Conservation (phyloP, 2,888 invertebrate species). For the Lobophora halterata region DNA sequence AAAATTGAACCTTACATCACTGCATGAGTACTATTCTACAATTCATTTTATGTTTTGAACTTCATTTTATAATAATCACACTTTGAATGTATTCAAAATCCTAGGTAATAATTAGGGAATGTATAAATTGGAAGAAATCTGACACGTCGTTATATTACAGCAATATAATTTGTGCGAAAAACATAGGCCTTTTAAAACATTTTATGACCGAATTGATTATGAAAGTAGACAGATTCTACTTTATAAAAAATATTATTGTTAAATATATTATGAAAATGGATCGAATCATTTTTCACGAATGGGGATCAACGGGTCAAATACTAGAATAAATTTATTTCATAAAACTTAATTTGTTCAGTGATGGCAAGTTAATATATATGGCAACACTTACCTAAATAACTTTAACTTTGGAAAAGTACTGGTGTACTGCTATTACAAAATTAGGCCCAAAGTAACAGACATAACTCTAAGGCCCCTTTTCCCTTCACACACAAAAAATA, state of each 20-base stretch:
- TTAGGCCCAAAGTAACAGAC: slow-evolving; percentile 21
- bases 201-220: slow-evolving; percentile 55
- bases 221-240: slow-evolving; percentile 22
- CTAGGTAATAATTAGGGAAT: slow-evolving; percentile 61
- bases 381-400: slow-evolving; percentile 18
- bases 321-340: background rate
- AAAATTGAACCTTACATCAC: slow-evolving; percentile 70
- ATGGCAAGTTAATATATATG: slow-evolving; percentile 30
- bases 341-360: slow-evolving; percentile 17
- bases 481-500: slow-evolving; percentile 4
- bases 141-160: slow-evolving; percentile 39
- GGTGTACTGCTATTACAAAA: background rate
- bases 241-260: too few relatives aligned
- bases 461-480: slow-evolving; percentile 19
- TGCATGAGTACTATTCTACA: slow-evolving; percentile 59
- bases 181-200: slow-evolving; percentile 70
- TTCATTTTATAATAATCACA: slow-evolving; percentile 70
- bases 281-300: too few relatives aligned
- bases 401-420: slow-evolving; percentile 10
- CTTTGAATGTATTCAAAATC: slow-evolving; percentile 35
- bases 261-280: too few relatives aligned
- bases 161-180: slow-evolving; percentile 66
- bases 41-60: slow-evolving; percentile 65
- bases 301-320: background rate
- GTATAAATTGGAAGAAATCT: slow-evolving; percentile 64